Evolutionary conservation across 2,113 vertebrate species (phyloP), one percentile per base, ranked within the genome.

Genomic region (Glareola pratincola): DNA sequence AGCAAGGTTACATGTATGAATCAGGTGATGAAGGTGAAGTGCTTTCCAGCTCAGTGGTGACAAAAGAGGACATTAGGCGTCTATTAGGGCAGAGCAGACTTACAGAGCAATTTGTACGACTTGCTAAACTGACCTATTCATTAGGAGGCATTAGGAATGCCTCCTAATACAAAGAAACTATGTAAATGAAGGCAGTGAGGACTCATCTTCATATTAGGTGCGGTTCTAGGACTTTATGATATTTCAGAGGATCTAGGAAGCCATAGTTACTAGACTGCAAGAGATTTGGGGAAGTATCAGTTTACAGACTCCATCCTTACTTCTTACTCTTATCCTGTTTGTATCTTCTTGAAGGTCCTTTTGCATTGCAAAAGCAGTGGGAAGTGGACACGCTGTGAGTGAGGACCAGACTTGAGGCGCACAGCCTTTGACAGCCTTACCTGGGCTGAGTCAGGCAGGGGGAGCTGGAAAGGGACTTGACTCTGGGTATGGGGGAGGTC

Each of bases 121-220:
- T 75, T 92, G 64, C 48, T 86, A 62, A 88, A 77, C 79, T 74
- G 54, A 9, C 27, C 32, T 30, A 13, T 94, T 94, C n/a, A 36
- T 75, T 62, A 81, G 56, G 27, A 86, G 30, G 12, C 32, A 56
- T 66, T 72, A 64, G 8, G 14, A 37, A 56, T 54, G 34, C 10
- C 30, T 81, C 37, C 54, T 62, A 68, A 76, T 77, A 85, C 5
- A 74, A 77, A 68, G 51, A 81, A 87, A 54, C 8, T 0, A 12
- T 59, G 26, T 78, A 66, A 90, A 69, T 53, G 24, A 43, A 71
- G 57, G 47, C 64, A 87, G 21, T 0, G 0, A 86, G 12, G 17
- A 64, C 8, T 82, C 27, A 34, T 21, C 45, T 85, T 73, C 0
- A 0, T 32, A 4, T 34, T 34, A 29, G 19, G 5, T 36, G 23